Evolutionary conservation across 2,888 invertebrate species (phyloP).

Genomic region (Caenorhabditis doughertyi): DNA sequence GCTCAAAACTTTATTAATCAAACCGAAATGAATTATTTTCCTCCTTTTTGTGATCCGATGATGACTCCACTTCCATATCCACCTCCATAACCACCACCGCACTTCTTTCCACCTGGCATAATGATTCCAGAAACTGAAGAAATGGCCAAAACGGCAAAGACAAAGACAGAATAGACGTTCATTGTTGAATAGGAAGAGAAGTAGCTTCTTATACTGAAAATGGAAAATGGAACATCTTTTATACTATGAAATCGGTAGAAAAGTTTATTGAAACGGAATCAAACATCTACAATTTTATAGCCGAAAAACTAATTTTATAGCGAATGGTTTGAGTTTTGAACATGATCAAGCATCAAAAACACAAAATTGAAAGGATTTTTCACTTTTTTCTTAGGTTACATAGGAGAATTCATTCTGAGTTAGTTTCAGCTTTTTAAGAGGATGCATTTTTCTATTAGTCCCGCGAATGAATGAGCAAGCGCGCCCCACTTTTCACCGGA

Average conservation of each 20-base stretch:
- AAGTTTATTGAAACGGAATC: conserved; percentile 1
- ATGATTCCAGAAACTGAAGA: conserved; percentile 32
- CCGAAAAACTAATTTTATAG: too few relatives aligned
- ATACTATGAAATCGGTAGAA: not conserved
- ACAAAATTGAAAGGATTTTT: too few relatives aligned
- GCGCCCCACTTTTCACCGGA: too few relatives aligned
- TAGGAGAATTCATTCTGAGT: too few relatives aligned
- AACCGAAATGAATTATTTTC: not conserved
- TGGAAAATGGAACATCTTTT: conserved; percentile 8
- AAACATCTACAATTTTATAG: too few relatives aligned
- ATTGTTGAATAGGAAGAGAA: not conserved
- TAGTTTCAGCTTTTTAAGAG: too few relatives aligned
- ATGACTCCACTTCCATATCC: conserved; percentile 21
- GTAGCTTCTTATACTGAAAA: not conserved
- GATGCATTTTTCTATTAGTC: too few relatives aligned
- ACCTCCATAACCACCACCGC: not conserved
- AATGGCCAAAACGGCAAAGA: conserved; percentile 27
- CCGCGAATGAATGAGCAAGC: too few relatives aligned
- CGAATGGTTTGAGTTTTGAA: too few relatives aligned
- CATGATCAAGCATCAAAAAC: too few relatives aligned
- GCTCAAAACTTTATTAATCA: not conserved
- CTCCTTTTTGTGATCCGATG: conserved; percentile 10
- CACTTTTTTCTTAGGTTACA: too few relatives aligned
- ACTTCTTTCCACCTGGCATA: not conserved
- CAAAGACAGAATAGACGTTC: conserved; percentile 37